A percentile compares a stretch with the other conserved stretches of the same genome.
Evolutionary conservation across 2,888 invertebrate species (phyloP).

Genomic region (Oasisia sp.): DNA sequence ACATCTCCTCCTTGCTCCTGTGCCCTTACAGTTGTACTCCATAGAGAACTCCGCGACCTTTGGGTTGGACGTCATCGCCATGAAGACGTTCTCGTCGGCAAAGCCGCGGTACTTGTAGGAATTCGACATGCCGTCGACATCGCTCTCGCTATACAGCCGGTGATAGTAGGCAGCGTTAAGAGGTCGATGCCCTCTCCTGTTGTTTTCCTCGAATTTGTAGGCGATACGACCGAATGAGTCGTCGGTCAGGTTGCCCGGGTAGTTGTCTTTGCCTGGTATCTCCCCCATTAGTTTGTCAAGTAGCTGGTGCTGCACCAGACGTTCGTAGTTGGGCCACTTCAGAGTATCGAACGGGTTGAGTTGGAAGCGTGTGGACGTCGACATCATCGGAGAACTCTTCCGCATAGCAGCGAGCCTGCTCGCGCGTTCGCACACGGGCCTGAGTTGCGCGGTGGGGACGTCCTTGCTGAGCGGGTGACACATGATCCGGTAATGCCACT

Average conservation of each 20-base stretch:
- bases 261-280: slow-evolving; percentile 30
- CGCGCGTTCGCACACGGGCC: background rate
- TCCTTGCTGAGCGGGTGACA: slow-evolving; percentile 45
- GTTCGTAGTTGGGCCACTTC: background rate
- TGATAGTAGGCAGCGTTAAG: slow-evolving; percentile 38
- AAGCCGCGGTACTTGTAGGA: slow-evolving; percentile 29
- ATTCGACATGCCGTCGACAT: background rate
- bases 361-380: background rate
- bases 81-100: slow-evolving; percentile 39
- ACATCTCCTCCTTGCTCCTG: background rate
- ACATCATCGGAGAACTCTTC: background rate
- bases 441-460: slow-evolving; percentile 43
- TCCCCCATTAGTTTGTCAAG: slow-evolving; percentile 26
- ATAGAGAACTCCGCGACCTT: background rate
- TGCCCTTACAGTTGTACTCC: background rate
- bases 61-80: slow-evolving; percentile 48
- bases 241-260: slow-evolving; percentile 20
- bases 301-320: slow-evolving; percentile 20
- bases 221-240: slow-evolving; percentile 20
- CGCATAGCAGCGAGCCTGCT: background rate
- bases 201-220: background rate
- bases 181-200: background rate
- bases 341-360: background rate
- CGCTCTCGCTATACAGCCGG: slow-evolving; percentile 20
- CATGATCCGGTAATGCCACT: slow-evolving; percentile 46